Conservation (phyloP, 2,888 invertebrate genomes). For the Notodonta dromedarius region DNA sequence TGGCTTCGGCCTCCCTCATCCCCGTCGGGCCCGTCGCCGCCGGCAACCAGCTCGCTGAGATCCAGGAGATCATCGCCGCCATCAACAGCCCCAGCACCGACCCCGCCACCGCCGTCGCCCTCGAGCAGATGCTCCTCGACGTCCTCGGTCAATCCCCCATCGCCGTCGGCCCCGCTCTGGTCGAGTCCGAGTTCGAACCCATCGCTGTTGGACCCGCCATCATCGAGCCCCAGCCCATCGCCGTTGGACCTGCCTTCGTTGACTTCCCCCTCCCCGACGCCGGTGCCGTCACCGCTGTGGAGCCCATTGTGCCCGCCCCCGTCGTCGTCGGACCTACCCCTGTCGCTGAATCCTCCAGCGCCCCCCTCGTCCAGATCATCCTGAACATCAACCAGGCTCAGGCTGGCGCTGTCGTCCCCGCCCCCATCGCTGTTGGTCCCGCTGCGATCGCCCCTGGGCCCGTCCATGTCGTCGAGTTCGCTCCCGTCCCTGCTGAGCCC, state of each 20-base stretch:
- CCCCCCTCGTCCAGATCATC: constrained; percentile 50
- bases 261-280: constrained; percentile 35
- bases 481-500: constrained; percentile 7
- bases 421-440: constrained; percentile 15
- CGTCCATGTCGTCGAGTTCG: constrained; percentile 7
- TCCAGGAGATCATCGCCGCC: constrained; percentile 38
- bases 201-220: constrained; percentile 33
- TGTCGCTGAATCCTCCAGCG: constrained; percentile 19
- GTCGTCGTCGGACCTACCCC: constrained; percentile 21
- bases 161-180: constrained; percentile 22
- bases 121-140: constrained; percentile 39
- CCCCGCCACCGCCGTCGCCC: constrained; percentile 33
- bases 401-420: constrained; percentile 13
- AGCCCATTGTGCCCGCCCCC: constrained; percentile 15
- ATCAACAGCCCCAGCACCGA: constrained; percentile 37
- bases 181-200: constrained; percentile 22
- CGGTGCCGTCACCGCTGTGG: constrained; percentile 17
- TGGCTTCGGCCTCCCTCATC: constrained; percentile 20
- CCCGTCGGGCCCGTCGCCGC: constrained; percentile 15
- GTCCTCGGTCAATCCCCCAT: constrained; percentile 22
- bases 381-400: constrained; percentile 41
- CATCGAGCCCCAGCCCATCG: constrained; percentile 30
- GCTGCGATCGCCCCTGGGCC: constrained; percentile 17
- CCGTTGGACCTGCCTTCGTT: constrained; percentile 43
- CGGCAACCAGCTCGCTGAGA: constrained; percentile 27